Conservation (phyloP, 2,113 vertebrate genomes). For the Tenebrosternarchus preto region DNA sequence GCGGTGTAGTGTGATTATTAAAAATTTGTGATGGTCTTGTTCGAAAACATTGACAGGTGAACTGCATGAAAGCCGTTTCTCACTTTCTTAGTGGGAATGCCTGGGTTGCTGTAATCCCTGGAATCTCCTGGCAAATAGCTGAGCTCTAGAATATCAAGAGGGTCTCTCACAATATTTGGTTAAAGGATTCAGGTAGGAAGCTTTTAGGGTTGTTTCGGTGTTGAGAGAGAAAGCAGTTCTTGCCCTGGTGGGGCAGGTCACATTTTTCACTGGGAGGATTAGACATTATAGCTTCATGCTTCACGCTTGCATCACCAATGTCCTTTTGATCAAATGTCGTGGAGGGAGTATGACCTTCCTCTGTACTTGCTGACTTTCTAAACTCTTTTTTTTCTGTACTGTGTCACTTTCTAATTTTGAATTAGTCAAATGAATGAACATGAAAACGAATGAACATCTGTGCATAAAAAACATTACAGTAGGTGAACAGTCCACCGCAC, state of each 20-base stretch:
- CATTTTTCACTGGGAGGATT: constrained; percentile 70
- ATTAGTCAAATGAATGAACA: too few species aligned
- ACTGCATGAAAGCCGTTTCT: constrained; percentile 30
- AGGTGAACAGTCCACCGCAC: neutral
- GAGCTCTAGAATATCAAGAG: constrained; percentile 74
- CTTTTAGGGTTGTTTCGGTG: constrained; percentile 77
- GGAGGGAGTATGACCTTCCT: constrained; percentile 8
- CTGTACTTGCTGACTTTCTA: neutral
- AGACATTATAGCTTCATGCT: constrained; percentile 15
- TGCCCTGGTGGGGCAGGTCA: constrained; percentile 67
- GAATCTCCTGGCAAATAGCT: constrained; percentile 73
- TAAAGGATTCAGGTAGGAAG: constrained; percentile 80
- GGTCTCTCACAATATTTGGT: constrained; percentile 82
- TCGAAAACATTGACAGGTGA: constrained; percentile 28
- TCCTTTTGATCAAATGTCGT: constrained; percentile 31
- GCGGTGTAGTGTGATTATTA: too few species aligned
- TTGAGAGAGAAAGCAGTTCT: constrained; percentile 67
- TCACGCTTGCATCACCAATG: neutral
- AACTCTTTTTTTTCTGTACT: too few species aligned
- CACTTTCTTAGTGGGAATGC: constrained; percentile 35
- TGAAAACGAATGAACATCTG: neutral
- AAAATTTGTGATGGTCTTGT: neutral
- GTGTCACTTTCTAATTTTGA: too few species aligned
- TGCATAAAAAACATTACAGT: neutral
- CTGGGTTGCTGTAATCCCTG: constrained; percentile 67